A percentile compares a stretch with the other conserved stretches of the same genome.
Conservation (phyloP, 2,113 vertebrate species). For the Peromyscus leucopus region DNA sequence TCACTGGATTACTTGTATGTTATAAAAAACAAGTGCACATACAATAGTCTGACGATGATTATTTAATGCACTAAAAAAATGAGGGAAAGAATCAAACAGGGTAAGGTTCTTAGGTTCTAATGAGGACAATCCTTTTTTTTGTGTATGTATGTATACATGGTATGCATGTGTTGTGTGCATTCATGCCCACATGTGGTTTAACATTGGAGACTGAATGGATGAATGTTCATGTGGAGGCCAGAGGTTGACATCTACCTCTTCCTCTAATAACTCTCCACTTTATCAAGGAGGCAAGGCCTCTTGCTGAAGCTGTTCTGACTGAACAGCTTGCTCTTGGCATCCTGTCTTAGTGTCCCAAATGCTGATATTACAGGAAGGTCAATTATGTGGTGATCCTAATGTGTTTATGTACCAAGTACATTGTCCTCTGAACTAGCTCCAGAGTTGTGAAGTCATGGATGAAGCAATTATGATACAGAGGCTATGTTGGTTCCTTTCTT, state of each 20-base stretch:
- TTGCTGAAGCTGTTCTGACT: not conserved
- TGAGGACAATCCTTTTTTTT: not conserved
- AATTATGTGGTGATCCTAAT: not conserved
- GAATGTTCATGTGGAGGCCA: no score
- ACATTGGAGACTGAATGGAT: not conserved
- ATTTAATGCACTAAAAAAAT: slow-evolving; percentile 1
- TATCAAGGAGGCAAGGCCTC: not conserved
- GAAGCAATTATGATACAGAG: not conserved
- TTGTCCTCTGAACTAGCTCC: no score
- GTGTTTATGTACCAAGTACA: not conserved
- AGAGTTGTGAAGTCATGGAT: not conserved
- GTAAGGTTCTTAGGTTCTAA: not conserved
- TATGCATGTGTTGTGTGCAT: not conserved
- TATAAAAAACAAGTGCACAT: not conserved
- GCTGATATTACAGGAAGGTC: not conserved
- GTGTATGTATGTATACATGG: not conserved
- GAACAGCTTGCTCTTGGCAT: not conserved
- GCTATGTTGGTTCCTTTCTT: not conserved
- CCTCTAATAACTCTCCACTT: not conserved
- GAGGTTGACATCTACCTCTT: not conserved
- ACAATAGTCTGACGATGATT: not conserved
- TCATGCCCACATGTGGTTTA: not conserved
- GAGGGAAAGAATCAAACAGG: not conserved
- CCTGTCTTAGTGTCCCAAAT: not conserved
- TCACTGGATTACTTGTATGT: not conserved